These are phyloP conservation scores for Bubalus kerabau DNA, from an alignment of 2,113 vertebrate genomes.

Conservation along the genomic window DNA sequence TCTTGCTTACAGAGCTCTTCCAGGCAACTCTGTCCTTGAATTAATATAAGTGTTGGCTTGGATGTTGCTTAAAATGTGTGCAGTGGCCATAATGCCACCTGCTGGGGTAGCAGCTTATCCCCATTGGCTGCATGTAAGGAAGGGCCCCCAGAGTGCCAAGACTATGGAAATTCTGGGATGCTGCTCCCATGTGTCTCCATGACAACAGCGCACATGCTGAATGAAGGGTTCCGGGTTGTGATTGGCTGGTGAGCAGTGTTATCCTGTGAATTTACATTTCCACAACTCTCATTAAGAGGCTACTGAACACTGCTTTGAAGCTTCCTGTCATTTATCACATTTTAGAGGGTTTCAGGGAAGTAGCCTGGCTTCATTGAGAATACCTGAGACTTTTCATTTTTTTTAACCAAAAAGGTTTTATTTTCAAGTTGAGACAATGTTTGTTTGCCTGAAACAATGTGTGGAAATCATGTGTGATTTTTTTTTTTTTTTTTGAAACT, in stretches of 20 bases:
- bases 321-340: neutral
- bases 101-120: neutral
- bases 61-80: neutral
- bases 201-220: neutral
- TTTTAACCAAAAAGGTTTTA: neutral
- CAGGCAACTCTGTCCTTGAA: neutral
- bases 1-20: neutral
- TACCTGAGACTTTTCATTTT: constrained; percentile 9
- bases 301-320: neutral
- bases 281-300: neutral
- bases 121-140: neutral
- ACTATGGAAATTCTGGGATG: neutral
- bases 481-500: neutral
- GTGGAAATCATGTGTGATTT: constrained; percentile 49
- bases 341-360: constrained; percentile 7
- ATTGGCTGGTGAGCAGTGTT: neutral
- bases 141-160: neutral
- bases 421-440: constrained; percentile 28
- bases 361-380: neutral
- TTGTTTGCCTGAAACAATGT: constrained; percentile 51
- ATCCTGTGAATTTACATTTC: neutral
- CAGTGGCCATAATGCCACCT: neutral
- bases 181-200: rapidly evolving
- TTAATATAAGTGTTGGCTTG: neutral
- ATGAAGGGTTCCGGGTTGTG: neutral